Evolutionary conservation across 2,888 invertebrate species (phyloP).

Genomic region (Micoletzkya japonica): DNA sequence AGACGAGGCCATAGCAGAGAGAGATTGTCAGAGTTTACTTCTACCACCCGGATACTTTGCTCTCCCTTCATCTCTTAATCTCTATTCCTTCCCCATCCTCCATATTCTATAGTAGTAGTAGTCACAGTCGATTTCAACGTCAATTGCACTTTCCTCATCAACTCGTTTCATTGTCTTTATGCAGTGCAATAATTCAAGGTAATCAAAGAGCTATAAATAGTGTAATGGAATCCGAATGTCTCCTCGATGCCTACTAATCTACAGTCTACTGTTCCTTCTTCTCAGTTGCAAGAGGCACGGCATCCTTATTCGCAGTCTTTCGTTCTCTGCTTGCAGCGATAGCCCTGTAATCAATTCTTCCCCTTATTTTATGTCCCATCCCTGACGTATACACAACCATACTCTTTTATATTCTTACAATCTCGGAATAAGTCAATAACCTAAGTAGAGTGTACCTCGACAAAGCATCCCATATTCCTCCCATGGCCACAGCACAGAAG

Average conservation of each 20-base stretch:
- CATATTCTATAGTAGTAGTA: too few relatives aligned
- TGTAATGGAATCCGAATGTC: neutral
- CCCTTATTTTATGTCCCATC: neutral
- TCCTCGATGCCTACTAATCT: neutral
- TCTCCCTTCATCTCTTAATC: too few relatives aligned
- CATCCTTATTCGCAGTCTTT: conserved; percentile 49
- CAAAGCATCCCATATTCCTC: conserved; percentile 96
- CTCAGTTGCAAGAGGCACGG: conserved; percentile 48
- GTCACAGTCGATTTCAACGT: too few relatives aligned
- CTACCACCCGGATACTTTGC: conserved; percentile 41
- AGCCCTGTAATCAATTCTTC: too few relatives aligned
- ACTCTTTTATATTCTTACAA: neutral
- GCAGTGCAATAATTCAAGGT: neutral
- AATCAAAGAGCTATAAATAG: neutral
- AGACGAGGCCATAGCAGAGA: conserved; percentile 46
- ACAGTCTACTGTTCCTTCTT: conserved; percentile 56
- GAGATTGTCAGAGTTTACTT: conserved; percentile 52
- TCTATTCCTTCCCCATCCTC: too few relatives aligned
- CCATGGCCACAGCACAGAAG: conserved; percentile 91
- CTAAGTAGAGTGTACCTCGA: conserved; percentile 42
- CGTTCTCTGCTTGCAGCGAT: conserved; percentile 45
- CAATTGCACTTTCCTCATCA: too few relatives aligned
- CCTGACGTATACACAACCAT: neutral
- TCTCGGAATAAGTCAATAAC: neutral
- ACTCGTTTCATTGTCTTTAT: too few relatives aligned